A percentile compares a stretch with the other conserved stretches of the same genome.
Conservation (phyloP, 2,113 vertebrate species). For the Oryzias woworae region DNA sequence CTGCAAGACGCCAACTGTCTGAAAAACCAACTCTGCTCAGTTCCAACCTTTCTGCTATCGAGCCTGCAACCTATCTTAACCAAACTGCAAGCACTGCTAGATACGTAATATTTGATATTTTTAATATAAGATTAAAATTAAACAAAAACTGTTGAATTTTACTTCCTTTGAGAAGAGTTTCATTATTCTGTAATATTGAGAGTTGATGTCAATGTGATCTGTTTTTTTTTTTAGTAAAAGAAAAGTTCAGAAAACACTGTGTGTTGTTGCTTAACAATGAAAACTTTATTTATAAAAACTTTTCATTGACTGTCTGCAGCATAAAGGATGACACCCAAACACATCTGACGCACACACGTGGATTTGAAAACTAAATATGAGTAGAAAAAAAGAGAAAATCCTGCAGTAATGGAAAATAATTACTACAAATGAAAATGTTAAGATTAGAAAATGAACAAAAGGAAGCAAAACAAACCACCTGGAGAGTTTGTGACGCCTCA, state of each 20-base stretch:
- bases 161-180: constrained; percentile 76
- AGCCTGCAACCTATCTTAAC: constrained; percentile 73
- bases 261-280: neutral
- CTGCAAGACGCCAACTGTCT: constrained; percentile 23
- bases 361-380: no score
- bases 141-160: constrained; percentile 76
- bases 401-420: no score
- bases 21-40: constrained; percentile 40
- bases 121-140: constrained; percentile 79
- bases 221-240: constrained; percentile 76
- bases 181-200: constrained; percentile 77
- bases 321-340: no score
- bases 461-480: no score
- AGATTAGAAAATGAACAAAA: no score
- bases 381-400: no score
- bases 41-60: constrained; percentile 70
- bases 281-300: no score
- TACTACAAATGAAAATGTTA: no score
- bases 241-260: constrained; percentile 64
- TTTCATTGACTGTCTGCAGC: no score
- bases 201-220: constrained; percentile 80
- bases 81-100: constrained; percentile 76
- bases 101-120: constrained; percentile 81
- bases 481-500: no score
- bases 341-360: no score